Conservation (phyloP, 2,797 vertebrate genomes). For the Anabacerthia variegaticeps region DNA sequence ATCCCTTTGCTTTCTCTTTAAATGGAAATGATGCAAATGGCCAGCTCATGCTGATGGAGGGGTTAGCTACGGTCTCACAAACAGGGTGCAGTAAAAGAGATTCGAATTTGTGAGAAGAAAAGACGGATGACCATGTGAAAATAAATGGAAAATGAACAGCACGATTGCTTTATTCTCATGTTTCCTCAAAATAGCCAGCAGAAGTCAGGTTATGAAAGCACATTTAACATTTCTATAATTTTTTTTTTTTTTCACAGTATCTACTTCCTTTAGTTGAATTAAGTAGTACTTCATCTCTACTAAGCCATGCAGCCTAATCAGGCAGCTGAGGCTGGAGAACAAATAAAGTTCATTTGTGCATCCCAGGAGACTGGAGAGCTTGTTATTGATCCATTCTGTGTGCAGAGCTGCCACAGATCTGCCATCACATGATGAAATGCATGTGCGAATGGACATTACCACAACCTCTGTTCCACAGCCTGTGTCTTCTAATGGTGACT, state of each 20-base stretch:
- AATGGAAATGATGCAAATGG: not conserved
- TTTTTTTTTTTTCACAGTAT: not conserved
- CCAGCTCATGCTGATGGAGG: not conserved
- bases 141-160: not conserved
- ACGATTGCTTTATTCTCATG: not conserved
- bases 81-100: not conserved
- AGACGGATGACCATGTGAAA: not conserved
- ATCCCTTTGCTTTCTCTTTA: slow-evolving; percentile 6
- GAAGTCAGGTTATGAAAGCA: not conserved
- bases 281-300: not conserved
- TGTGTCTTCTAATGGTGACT: not conserved
- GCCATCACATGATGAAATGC: not conserved
- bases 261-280: not conserved
- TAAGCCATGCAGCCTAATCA: not conserved
- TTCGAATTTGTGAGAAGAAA: not conserved
- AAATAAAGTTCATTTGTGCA: not conserved
- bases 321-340: not conserved
- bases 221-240: not conserved
- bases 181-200: not conserved
- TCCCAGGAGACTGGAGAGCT: not conserved
- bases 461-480: not conserved
- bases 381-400: not conserved
- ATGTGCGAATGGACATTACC: not conserved
- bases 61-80: not conserved
- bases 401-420: not conserved